Evolutionary conservation across 2,888 invertebrate genomes (phyloP), one percentile per base, ranked within the genome.

Genomic region (Palloptera scutellata): DNA sequence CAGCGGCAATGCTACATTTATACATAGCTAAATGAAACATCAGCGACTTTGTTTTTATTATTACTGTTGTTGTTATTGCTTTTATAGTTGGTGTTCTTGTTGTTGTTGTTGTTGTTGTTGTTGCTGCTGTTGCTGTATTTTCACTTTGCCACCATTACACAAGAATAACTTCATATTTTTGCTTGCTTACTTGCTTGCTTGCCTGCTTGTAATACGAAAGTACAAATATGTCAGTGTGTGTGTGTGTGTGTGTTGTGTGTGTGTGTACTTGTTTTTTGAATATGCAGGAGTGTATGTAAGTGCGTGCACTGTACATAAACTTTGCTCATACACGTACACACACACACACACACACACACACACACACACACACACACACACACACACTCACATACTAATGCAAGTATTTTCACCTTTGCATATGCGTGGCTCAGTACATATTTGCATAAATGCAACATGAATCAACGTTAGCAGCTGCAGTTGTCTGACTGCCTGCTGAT

Each of bases 261-360:
- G n/a, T n/a, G n/a, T n/a, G n/a, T n/a, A n/a, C n/a, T n/a, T n/a
- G n/a, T n/a, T n/a, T n/a, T n/a, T n/a, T n/a, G n/a, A n/a, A n/a
- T n/a, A n/a, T n/a, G n/a, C n/a, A n/a, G n/a, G n/a, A n/a, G n/a
- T n/a, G n/a, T n/a, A n/a, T n/a, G n/a, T n/a, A n/a, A n/a, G n/a
- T n/a, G n/a, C n/a, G n/a, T n/a, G n/a, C n/a, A n/a, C n/a, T n/a
- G n/a, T n/a, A n/a, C n/a, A n/a, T n/a, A n/a, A n/a, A n/a, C n/a
- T n/a, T n/a, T 59, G 57, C 51, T 64, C 59, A 68, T 61, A 68
- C 65, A 63, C 59, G 42, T 64, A 15, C 53, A 42, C 59, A 60
- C 19, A 1, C 2, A 30, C 30, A 45, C n/a, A 48, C 11, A 19
- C n/a, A 41, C 51, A 51, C 59, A 71, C 65, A 66, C 70, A 66